Evolutionary conservation across 2,797 vertebrate genomes (phyloP).

Genomic region (Bovichtus diacanthus): DNA sequence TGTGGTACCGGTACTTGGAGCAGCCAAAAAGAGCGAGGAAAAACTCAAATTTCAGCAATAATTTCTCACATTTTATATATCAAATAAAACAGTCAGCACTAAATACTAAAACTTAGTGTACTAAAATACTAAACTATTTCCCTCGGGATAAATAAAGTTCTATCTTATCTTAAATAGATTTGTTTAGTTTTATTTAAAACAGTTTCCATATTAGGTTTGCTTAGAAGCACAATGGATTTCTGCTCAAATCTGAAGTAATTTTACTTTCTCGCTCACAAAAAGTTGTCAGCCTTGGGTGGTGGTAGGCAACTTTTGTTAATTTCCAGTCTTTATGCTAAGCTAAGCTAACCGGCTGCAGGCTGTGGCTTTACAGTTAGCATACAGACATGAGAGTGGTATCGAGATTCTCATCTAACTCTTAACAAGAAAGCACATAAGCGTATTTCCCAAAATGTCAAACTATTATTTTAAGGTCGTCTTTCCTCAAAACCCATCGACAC

Average conservation of each 20-base stretch:
- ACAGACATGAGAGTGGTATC: neutral
- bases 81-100: neutral
- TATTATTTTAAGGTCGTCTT: neutral
- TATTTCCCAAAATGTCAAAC: neutral
- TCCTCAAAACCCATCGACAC: constrained; percentile 5
- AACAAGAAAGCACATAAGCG: neutral
- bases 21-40: neutral
- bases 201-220: neutral
- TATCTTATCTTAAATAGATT: no score
- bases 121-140: no score
- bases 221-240: neutral
- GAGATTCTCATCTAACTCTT: neutral
- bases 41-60: neutral
- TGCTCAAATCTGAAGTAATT: neutral
- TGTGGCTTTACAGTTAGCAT: neutral
- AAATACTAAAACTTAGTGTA: no score
- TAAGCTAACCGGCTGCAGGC: neutral
- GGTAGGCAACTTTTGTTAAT: neutral
- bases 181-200: no score
- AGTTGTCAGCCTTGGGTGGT: neutral
- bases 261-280: neutral
- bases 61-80: neutral
- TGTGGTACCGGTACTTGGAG: neutral
- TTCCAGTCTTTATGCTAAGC: neutral
- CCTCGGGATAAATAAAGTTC: no score